Evolutionary conservation across 2,797 vertebrate species (phyloP).

Genomic region (Graptemys geographica): DNA sequence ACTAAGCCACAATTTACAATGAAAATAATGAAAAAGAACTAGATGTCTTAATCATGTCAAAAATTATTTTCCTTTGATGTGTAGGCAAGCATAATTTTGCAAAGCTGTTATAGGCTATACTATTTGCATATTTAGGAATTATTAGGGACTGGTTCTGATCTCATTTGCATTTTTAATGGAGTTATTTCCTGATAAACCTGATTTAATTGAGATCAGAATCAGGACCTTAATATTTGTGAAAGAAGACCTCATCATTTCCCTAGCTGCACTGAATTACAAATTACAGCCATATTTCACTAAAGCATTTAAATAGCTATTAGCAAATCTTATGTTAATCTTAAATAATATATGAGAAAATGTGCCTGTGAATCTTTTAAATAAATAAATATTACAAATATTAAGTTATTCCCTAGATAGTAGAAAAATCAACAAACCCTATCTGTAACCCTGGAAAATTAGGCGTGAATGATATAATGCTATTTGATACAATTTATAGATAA

Average conservation of each 20-base stretch:
- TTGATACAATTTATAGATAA: neutral
- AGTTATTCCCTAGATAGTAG: neutral
- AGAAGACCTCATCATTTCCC: neutral
- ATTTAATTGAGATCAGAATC: neutral
- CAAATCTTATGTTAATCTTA: neutral
- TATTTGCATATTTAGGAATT: neutral
- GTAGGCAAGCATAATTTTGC: neutral
- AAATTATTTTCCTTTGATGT: neutral
- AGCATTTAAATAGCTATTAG: neutral
- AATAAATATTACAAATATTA: neutral
- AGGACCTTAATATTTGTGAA: neutral
- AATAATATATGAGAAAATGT: neutral
- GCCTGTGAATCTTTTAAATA: neutral
- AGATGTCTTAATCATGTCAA: neutral
- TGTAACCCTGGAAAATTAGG: neutral
- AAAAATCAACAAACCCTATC: neutral
- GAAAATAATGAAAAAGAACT: neutral
- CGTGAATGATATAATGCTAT: neutral
- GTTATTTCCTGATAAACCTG: neutral
- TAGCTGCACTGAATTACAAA: neutral
- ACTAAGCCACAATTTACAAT: neutral
- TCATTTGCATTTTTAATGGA: neutral
- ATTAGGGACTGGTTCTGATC: neutral
- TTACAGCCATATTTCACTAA: neutral
- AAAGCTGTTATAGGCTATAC: neutral